Conservation (phyloP, 2,113 vertebrate species). For the Python bivittatus region DNA sequence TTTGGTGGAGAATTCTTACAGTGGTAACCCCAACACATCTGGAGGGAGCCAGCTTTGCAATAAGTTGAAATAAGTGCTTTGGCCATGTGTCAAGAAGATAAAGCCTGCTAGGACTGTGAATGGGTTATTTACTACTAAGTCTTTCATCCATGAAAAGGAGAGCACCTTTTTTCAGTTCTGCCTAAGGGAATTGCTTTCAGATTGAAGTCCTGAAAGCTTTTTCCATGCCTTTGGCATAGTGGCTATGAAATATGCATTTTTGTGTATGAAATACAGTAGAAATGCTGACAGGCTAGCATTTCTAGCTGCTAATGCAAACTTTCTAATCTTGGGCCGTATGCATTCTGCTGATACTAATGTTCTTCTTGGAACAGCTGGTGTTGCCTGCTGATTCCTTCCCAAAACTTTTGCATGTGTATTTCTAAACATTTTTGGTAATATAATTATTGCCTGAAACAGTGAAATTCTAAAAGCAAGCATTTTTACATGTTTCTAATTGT, state of each 20-base stretch:
- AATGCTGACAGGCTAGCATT: slow-evolving; percentile 68
- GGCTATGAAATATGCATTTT: slow-evolving; percentile 63
- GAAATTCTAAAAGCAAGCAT: neutral
- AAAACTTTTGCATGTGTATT: neutral
- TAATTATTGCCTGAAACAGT: neutral
- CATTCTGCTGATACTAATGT: slow-evolving; percentile 66
- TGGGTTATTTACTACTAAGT: neutral
- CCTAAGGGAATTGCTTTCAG: slow-evolving; percentile 53
- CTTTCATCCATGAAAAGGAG: neutral
- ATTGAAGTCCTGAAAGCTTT: slow-evolving; percentile 47
- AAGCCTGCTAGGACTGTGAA: neutral
- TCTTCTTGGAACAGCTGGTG: slow-evolving; percentile 66
- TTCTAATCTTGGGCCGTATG: slow-evolving; percentile 47
- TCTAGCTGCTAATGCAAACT: slow-evolving; percentile 67
- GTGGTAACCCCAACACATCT: neutral
- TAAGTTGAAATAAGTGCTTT: too few relatives aligned
- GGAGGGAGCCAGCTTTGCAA: too few relatives aligned
- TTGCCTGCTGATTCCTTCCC: slow-evolving; percentile 47
- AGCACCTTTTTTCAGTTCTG: neutral
- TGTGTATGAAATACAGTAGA: slow-evolving; percentile 56
- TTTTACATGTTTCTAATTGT: neutral
- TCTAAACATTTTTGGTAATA: neutral
- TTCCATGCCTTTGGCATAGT: slow-evolving; percentile 62
- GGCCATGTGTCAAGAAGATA: neutral
- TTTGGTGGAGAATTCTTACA: neutral